Evolutionary conservation across 2,888 invertebrate species (phyloP).

Genomic region (Digitonthophagus gazella): DNA sequence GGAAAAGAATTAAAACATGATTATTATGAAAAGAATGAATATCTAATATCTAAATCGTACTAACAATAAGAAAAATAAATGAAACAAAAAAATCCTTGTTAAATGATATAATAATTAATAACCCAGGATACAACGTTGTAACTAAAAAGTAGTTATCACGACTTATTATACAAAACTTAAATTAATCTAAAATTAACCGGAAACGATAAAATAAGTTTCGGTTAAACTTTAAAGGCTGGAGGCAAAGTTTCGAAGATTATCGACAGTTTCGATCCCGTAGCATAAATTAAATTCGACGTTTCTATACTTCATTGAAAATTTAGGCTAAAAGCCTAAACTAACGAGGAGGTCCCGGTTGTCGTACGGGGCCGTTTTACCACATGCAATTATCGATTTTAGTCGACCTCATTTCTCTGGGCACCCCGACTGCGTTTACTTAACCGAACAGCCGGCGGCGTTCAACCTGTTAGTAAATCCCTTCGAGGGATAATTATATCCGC

Average conservation of each 20-base stretch:
- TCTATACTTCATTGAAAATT: not conserved
- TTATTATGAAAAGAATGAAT: no score
- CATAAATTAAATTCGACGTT: not conserved
- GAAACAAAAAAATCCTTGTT: no score
- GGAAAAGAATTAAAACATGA: no score
- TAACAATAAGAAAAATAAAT: no score
- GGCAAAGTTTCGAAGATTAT: no score
- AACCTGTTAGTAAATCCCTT: not conserved
- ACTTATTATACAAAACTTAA: no score
- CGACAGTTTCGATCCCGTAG: not conserved
- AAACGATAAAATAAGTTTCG: not conserved
- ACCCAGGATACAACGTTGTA: no score
- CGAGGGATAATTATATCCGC: not conserved
- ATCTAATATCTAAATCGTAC: no score
- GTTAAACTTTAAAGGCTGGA: no score
- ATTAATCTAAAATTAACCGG: not conserved
- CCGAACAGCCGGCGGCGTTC: not conserved
- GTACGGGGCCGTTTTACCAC: not conserved
- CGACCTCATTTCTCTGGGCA: not conserved
- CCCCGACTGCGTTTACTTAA: not conserved
- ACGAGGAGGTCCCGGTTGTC: not conserved
- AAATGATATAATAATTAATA: no score
- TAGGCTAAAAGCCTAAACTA: not conserved
- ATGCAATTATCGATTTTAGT: not conserved
- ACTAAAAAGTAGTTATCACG: no score